Evolutionary conservation across 2,113 vertebrate genomes (phyloP).

Genomic region (Gallinago undulata): DNA sequence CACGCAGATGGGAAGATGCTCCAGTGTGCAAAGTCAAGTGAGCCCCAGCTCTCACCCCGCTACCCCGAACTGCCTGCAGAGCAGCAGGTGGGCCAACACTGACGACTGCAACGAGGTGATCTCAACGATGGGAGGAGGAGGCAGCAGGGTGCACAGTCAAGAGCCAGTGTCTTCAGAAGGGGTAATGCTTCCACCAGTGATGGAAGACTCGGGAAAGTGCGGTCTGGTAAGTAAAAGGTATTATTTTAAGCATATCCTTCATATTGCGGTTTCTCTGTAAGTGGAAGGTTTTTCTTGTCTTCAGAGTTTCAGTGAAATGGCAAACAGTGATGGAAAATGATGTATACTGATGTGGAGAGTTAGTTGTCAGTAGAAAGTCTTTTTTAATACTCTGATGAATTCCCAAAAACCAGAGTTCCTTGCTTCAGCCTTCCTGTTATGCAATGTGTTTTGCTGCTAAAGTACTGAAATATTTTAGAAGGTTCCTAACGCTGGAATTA

Average conservation of each 20-base stretch:
- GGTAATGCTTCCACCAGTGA: slow-evolving; percentile 71
- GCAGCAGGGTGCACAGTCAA: not conserved
- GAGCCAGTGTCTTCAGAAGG: slow-evolving; percentile 33
- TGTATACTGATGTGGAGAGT: not conserved
- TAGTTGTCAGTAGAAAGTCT: not conserved
- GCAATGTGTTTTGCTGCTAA: not conserved
- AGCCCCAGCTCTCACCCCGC: slow-evolving; percentile 73
- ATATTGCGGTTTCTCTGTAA: rapidly evolving
- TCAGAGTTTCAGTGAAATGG: not conserved
- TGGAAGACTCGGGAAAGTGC: slow-evolving; percentile 76
- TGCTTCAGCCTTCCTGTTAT: not conserved
- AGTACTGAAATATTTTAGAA: not conserved
- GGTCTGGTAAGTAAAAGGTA: slow-evolving; percentile 72
- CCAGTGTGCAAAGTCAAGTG: slow-evolving; percentile 78
- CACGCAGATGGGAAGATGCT: slow-evolving; percentile 63
- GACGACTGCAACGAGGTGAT: slow-evolving; percentile 77
- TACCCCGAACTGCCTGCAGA: slow-evolving; percentile 61
- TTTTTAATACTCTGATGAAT: not conserved
- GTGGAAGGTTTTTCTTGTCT: not conserved
- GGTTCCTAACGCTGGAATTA: not conserved
- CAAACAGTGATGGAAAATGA: not conserved
- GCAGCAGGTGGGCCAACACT: slow-evolving; percentile 59
- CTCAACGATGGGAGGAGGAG: not conserved
- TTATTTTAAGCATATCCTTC: not conserved
- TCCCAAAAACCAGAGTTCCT: not conserved